Evolutionary conservation across 2,888 invertebrate genomes (phyloP), one percentile per base, ranked within the genome.

Genomic region (Argyresthia goedartella): DNA sequence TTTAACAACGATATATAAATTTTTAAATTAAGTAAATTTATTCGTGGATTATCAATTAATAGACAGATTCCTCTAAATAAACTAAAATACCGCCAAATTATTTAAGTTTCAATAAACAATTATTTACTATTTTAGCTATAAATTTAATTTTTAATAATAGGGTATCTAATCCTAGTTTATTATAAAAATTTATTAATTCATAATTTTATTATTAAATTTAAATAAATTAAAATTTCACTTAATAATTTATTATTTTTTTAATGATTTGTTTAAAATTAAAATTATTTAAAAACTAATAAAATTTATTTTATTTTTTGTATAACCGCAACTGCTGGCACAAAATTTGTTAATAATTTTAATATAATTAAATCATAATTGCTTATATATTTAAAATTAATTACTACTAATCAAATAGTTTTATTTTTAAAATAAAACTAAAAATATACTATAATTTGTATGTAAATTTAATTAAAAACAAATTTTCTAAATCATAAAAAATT

Each of bases 241-340:
- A 85, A 86, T 78, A 81, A 84, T 70, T 69, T 69, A 67, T 76
- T 72, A 76, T 79, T 74, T 62, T 64, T 69, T 69, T 73, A 69
- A 73, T 66, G 63, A 49, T 49, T 61, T 59, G 58, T 62, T 63
- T 60, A n/a, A n/a, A 68, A 74, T 66, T 75, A 56, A 76, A 71
- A 25, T 81, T 73, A 67, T 63, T 46, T 34, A 60, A 25, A 25
- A 25, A 73, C 72, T 72, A 78, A 88, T 71, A 84, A 79, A 82
- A 87, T 88, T 88, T 73, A 87, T 73, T 82, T 82, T 73, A 87
- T 87, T 67, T 82, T 84, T 85, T 88, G 90, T 89, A 65, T 91
- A 90, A 90, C 89, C 91, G 90, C 90, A 88, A 88, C 87, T 90
- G 90, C 90, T 91, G 90, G 90, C 90, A 90, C 89, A 89, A 89